phyloP scores from a whole-genome alignment of 2,797 vertebrate genomes.

The Hemibagrus guttatus region DNA sequence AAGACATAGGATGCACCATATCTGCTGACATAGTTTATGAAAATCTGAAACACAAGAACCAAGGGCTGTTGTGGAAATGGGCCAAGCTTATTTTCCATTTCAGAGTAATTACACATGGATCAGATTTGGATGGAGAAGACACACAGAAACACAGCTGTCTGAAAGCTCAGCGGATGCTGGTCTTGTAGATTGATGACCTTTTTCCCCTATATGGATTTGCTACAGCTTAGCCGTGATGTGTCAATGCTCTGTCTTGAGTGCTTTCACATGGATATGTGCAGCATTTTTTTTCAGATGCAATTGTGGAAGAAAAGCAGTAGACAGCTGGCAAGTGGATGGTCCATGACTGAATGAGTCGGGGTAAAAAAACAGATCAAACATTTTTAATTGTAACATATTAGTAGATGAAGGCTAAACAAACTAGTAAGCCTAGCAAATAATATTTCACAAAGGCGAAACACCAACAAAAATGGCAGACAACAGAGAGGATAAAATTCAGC shows the following conservation, averaged over 20 bases:
- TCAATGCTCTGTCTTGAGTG: background rate
- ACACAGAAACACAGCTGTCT: slow-evolving; percentile 47
- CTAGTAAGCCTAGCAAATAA: background rate
- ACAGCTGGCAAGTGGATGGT: background rate
- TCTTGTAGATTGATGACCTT: slow-evolving; percentile 15
- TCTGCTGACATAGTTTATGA: background rate
- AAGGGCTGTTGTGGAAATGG: background rate
- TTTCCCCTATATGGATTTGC: background rate
- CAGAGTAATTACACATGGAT: slow-evolving; percentile 29
- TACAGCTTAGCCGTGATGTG: background rate
- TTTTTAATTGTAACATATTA: background rate
- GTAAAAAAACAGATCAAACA: background rate
- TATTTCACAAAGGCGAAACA: background rate
- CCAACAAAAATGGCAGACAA: background rate
- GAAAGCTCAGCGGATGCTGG: slow-evolving; percentile 59
- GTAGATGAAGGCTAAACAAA: background rate
- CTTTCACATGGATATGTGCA: background rate
- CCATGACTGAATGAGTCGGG: background rate
- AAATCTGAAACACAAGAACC: background rate
- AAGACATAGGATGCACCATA: background rate
- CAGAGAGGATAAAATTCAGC: background rate
- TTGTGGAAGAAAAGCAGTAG: background rate
- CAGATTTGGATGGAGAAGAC: slow-evolving; percentile 59
- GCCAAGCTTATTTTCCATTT: slow-evolving; percentile 23
- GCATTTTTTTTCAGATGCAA: background rate